These are phyloP conservation scores for Pimpla rufipes DNA, from an alignment of 2,888 invertebrate genomes.

Conservation along the genomic window DNA sequence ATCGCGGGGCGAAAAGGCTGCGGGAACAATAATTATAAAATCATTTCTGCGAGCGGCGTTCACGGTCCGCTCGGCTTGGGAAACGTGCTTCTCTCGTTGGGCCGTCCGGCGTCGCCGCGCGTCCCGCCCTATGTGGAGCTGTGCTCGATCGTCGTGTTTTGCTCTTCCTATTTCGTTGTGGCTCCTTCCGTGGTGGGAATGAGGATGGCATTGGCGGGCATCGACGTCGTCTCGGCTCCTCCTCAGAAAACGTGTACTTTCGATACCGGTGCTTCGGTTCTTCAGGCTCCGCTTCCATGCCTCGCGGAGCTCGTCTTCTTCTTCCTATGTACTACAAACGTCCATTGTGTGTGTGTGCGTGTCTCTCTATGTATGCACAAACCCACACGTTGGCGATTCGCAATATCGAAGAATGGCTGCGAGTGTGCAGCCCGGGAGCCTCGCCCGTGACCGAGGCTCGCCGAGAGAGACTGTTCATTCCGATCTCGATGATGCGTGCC, in stretches of 20 bases:
- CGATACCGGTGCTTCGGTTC: constrained; percentile 47
- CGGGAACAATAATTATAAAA: constrained; percentile 63
- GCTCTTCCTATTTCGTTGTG: constrained; percentile 37
- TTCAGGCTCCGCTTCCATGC: constrained; percentile 29
- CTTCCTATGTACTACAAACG: not conserved
- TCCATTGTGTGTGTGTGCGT: no score
- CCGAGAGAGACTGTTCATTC: constrained; percentile 46
- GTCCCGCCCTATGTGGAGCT: constrained; percentile 51
- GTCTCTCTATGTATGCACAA: not conserved
- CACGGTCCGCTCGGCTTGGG: constrained; percentile 57
- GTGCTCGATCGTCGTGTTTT: constrained; percentile 32
- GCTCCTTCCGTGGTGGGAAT: not conserved
- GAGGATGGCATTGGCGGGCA: constrained; percentile 41
- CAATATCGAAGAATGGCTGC: constrained; percentile 1
- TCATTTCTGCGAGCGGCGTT: constrained; percentile 61
- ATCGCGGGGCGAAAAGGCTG: constrained; percentile 27
- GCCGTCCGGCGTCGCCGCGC: constrained; percentile 6
- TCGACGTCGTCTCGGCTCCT: constrained; percentile 28
- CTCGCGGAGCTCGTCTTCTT: constrained; percentile 22
- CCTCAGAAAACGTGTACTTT: constrained; percentile 54
- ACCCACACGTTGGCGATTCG: not conserved
- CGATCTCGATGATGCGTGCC: constrained; percentile 55
- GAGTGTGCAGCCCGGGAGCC: constrained; percentile 2
- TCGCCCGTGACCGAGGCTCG: constrained; percentile 30
- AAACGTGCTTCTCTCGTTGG: constrained; percentile 53